phyloP scores from a whole-genome alignment of 2,888 invertebrate species.

The Drosophila kuntzei region DNA sequence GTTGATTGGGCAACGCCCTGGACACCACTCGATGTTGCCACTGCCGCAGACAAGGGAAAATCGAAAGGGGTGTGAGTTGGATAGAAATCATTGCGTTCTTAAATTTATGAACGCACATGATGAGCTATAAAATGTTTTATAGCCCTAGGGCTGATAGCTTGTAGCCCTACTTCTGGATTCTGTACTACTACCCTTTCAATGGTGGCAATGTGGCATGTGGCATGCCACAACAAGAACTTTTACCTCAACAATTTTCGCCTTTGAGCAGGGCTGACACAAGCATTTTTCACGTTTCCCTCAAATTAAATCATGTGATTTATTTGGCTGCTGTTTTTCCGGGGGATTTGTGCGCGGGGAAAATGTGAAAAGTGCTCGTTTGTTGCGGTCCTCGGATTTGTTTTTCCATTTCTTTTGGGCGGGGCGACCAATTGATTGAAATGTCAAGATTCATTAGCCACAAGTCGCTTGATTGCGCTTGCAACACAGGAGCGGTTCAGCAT shows the following conservation, averaged over 20 bases:
- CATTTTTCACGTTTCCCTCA: slow-evolving; percentile 56
- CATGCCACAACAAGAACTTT: slow-evolving; percentile 28
- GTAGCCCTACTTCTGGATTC: slow-evolving; percentile 9
- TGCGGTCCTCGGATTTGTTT: slow-evolving; percentile 9
- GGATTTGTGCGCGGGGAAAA: slow-evolving; percentile 32
- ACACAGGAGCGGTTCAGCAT: slow-evolving; percentile 51
- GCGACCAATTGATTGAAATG: slow-evolving; percentile 76
- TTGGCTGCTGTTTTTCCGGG: slow-evolving; percentile 52
- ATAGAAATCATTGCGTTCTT: slow-evolving; percentile 70
- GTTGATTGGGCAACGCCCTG: slow-evolving; percentile 82
- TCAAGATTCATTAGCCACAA: slow-evolving; percentile 78
- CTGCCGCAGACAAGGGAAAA: not conserved
- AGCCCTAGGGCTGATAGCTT: slow-evolving; percentile 33
- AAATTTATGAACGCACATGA: slow-evolving; percentile 79
- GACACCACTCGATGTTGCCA: slow-evolving; percentile 45
- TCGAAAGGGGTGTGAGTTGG: slow-evolving; percentile 15
- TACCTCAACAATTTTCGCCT: slow-evolving; percentile 75
- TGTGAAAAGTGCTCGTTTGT: slow-evolving; percentile 38
- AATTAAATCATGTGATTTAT: slow-evolving; percentile 82
- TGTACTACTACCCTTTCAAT: slow-evolving; percentile 48
- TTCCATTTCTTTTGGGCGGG: not conserved
- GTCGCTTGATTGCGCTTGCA: slow-evolving; percentile 28
- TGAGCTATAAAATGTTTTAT: slow-evolving; percentile 82
- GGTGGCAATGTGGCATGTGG: slow-evolving; percentile 19
- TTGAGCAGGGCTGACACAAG: slow-evolving; percentile 41